Evolutionary conservation across 2,113 vertebrate genomes (phyloP), one percentile per base, ranked within the genome.

Genomic region (Burhinus oedicnemus): DNA sequence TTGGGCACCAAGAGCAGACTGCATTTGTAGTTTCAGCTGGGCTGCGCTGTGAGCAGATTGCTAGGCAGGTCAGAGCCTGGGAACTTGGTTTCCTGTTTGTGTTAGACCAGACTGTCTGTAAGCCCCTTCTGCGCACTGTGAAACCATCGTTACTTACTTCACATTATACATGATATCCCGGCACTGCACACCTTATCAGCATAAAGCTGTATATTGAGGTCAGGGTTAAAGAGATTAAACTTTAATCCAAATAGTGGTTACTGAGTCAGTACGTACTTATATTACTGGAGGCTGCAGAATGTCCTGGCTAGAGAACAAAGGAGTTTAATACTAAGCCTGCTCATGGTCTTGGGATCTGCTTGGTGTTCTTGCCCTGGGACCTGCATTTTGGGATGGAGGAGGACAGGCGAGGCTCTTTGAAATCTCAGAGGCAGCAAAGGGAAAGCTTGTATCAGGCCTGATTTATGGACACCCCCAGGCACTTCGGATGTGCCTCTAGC

Each of bases 221-320:
- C 94, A 93, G 62, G 81, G 81, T 96, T 94, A 95, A 96, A 94
- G 87, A 54, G 89, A 95, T 95, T 85, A 85, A 61, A 70, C 83
- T 75, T 44, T 91, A 96, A 96, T 95, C 95, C 91, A 70, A 52
- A 45, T 5, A 40, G 60, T 44, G 30, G 57, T 76, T 82, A 79
- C 89, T 95, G 69, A 95, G 65, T 94, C 94, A 89, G 91, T 60
- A 61, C 40, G 91, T 60, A 61, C 45, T 77, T 90, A 58, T 14
- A 52, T 82, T 79, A 76, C 52, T 79, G 65, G 40, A 85, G 65
- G 74, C 77, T 91, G 62, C 0, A 3, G 16, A 76, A 71, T 29
- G 77, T 87, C 65, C 77, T 84, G 77, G 52, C 45, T 81, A 42
- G 77, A 49, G 10, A 89, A n/a, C 61, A 89, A 80, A 95, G 61